Base-by-base conservation (phyloP, 37 sponge, comb jelly and placozoan genomes). In the Aplysina aerophoba region DNA sequence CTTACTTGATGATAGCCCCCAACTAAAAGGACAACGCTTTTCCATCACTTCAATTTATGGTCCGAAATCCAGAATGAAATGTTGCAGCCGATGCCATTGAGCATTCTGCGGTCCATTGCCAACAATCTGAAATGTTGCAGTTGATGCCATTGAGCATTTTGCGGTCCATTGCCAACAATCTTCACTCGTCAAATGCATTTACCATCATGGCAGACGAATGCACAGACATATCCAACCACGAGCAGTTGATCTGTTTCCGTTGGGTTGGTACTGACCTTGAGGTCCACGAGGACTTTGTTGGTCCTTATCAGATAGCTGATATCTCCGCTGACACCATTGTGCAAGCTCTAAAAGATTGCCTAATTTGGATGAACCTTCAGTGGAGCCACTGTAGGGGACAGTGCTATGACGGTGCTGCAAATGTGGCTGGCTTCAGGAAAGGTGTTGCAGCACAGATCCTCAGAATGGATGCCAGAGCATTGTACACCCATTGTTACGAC, bases 351-450 rank as follows among this genome's bases (percentile, higher is more conserved):
- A 11, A 36, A 8, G 75, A 73, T 12, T 73, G 75, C 12, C 6
- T 73, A 8, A 4, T 31, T 21, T 3, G 75, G 13, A 4, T 73
- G 37, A 73, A 73, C 75, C 39, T 73, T 8, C 3, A 73, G 5
- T 35, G 34, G 37, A 73, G 38, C 12, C 6, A 12, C 4, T 81
- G 64, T 61, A 14, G 64, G 4, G 82, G 82, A 5, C 82, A 81
- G 30, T 81, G 82, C 82, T 81, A 19, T 61, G 82, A 81, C 30
- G 82, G 82, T 81, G 82, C 82, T 11, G 6, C 64, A 38, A 81
- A 58, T 8, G 59, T 81, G 82, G 24, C 62, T 8, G 64, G 82
- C 2, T 33, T 27, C 39, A 3, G 64, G 38, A 62, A 34, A 59
- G 82, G 35, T 19, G 82, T 81, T 1, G 82, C 82, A 38, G 59